Percentiles rank a stretch among this genome's conserved stretches.
These are phyloP conservation scores for Ctenopoma multispine DNA, from an alignment of 2,797 vertebrate genomes.

Conservation along the genomic window DNA sequence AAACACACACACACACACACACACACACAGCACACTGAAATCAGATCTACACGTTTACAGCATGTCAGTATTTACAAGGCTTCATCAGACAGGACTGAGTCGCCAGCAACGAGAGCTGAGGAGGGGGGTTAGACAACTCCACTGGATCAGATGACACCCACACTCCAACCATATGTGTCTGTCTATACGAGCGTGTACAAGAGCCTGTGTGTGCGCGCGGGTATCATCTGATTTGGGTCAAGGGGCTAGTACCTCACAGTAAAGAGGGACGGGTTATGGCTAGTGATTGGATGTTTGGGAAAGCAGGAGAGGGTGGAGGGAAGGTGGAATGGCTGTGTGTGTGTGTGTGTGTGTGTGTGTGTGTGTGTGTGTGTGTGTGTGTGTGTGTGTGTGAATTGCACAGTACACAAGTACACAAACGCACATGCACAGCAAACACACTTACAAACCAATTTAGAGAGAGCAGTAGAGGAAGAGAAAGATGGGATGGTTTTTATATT, in stretches of 20 bases:
- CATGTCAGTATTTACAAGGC: slow-evolving; percentile 80
- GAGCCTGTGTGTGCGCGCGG: slow-evolving; percentile 42
- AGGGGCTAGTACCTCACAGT: slow-evolving; percentile 56
- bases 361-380: slow-evolving; percentile 1
- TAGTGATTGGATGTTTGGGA: slow-evolving; percentile 46
- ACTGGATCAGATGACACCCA: slow-evolving; percentile 72
- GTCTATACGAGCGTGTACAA: slow-evolving; percentile 9
- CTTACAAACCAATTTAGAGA: slow-evolving; percentile 25
- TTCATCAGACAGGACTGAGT: slow-evolving; percentile 76
- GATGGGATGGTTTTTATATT: not conserved
- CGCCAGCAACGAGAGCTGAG: slow-evolving; percentile 46
- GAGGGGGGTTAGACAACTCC: slow-evolving; percentile 48
- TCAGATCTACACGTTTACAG: slow-evolving; percentile 80
- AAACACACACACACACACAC: not conserved
- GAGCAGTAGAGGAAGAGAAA: not conserved
- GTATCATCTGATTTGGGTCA: slow-evolving; percentile 67
- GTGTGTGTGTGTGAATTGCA: not conserved
- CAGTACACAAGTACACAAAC: slow-evolving; percentile 4
- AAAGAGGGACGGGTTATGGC: slow-evolving; percentile 41
- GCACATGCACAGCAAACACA: slow-evolving; percentile 15
- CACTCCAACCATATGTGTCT: slow-evolving; percentile 59
- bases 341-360: not conserved
- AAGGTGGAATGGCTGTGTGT: not conserved
- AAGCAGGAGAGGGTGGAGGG: slow-evolving; percentile 1
- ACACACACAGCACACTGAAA: slow-evolving; percentile 61